Conservation (phyloP, 2,113 vertebrate genomes). For the Otis tarda region DNA sequence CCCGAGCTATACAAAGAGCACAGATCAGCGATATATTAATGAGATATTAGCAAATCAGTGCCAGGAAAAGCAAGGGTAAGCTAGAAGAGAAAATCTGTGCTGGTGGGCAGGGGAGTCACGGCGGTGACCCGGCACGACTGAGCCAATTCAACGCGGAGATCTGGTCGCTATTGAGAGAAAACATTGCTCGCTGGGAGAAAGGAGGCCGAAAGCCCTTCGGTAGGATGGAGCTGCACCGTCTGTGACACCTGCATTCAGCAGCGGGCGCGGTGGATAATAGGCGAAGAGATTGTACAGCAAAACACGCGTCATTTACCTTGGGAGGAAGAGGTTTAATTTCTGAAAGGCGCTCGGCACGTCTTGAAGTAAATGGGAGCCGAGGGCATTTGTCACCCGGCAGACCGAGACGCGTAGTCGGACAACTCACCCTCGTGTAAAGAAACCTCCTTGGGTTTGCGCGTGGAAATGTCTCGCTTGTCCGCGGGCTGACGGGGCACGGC, state of each 20-base stretch:
- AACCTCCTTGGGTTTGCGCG: background rate
- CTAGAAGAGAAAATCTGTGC: constrained; percentile 31
- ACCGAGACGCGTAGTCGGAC: background rate
- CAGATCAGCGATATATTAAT: background rate
- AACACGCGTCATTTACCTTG: constrained; percentile 45
- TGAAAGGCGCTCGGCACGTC: constrained; percentile 26
- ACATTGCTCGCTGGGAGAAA: constrained; percentile 5
- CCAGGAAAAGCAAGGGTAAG: background rate
- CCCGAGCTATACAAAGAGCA: background rate
- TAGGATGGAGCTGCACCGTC: constrained; percentile 8
- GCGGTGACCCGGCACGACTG: constrained; percentile 1
- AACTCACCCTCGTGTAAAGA: background rate
- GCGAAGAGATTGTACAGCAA: background rate
- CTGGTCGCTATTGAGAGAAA: constrained; percentile 45
- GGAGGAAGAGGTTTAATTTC: constrained; percentile 56
- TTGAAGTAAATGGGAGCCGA: constrained; percentile 18
- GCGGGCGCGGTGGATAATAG: constrained; percentile 8
- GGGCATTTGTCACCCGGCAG: constrained; percentile 55
- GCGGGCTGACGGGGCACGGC: fast-evolving
- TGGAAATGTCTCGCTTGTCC: background rate
- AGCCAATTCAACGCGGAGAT: constrained; percentile 29
- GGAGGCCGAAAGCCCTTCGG: background rate
- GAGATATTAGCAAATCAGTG: constrained; percentile 34
- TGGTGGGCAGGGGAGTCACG: background rate
- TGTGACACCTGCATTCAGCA: constrained; percentile 46